phyloP scores from a whole-genome alignment of 2,888 invertebrate genomes.

The Nezara viridula region DNA sequence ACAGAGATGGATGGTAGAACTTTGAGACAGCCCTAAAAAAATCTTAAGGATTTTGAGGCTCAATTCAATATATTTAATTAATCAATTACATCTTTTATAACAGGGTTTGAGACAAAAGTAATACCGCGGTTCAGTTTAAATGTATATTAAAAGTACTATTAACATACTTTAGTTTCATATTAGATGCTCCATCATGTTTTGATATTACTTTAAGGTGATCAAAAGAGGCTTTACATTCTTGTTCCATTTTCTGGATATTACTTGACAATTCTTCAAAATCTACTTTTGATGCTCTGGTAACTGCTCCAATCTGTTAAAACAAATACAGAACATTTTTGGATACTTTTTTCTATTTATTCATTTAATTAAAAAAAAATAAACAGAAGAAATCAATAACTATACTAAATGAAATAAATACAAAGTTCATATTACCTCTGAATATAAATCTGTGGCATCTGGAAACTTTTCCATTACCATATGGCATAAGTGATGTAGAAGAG shows the following conservation, averaged over 20 bases:
- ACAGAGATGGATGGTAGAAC: no score
- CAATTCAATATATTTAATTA: no score
- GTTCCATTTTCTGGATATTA: conserved; percentile 90
- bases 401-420: conserved; percentile 24
- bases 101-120: no score
- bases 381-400: background rate
- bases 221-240: conserved; percentile 97
- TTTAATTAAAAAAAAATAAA: background rate
- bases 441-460: conserved; percentile 95
- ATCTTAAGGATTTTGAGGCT: no score
- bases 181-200: conserved; percentile 91
- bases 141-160: background rate
- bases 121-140: no score
- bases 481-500: conserved; percentile 95
- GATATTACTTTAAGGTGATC: conserved; percentile 95
- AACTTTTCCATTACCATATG: conserved; percentile 97
- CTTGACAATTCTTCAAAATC: conserved; percentile 93
- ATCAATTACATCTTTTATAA: no score
- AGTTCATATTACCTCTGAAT: conserved; percentile 85
- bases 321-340: no score
- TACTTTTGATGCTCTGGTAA: conserved; percentile 91
- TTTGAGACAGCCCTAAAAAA: no score
- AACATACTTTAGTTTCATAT: conserved; percentile 87
- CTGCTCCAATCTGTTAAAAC: conserved; percentile 80
- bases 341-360: background rate